These are phyloP conservation scores for Bombus picipes DNA, from an alignment of 1,140 invertebrate species.

Conservation along the genomic window DNA sequence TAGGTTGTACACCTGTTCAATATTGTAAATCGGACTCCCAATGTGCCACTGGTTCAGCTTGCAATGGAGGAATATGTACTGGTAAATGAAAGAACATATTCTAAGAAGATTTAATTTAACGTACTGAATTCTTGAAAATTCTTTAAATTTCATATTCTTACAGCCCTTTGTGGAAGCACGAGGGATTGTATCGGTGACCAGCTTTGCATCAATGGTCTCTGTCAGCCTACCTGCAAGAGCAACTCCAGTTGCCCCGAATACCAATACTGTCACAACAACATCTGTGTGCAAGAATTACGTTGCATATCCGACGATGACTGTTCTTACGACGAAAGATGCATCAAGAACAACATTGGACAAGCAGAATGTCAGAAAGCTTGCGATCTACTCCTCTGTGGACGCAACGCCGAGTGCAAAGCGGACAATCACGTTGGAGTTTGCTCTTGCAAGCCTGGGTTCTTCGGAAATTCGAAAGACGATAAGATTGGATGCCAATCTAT, in stretches of 20 bases:
- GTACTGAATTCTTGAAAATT: not conserved
- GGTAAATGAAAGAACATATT: slow-evolving; percentile 80
- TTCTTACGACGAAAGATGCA: slow-evolving; percentile 86
- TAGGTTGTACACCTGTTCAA: slow-evolving; percentile 91
- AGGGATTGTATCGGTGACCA: slow-evolving; percentile 92
- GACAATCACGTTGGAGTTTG: slow-evolving; percentile 89
- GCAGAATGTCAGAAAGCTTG: slow-evolving; percentile 89
- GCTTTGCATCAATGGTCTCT: slow-evolving; percentile 90
- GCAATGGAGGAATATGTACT: slow-evolving; percentile 91
- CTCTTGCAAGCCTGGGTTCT: slow-evolving; percentile 89
- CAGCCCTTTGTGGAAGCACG: slow-evolving; percentile 88
- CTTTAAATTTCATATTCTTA: slow-evolving; percentile 47
- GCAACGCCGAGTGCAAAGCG: slow-evolving; percentile 90
- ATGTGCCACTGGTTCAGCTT: slow-evolving; percentile 91
- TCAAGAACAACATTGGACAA: slow-evolving; percentile 86
- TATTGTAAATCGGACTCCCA: slow-evolving; percentile 90
- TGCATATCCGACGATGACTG: slow-evolving; percentile 89
- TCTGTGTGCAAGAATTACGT: slow-evolving; percentile 91
- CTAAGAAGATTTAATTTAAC: not conserved
- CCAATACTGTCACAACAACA: slow-evolving; percentile 91
- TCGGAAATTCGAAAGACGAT: slow-evolving; percentile 89
- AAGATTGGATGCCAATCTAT: slow-evolving; percentile 89
- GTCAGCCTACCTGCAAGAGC: slow-evolving; percentile 89
- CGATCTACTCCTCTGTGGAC: slow-evolving; percentile 88
- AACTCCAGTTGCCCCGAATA: slow-evolving; percentile 91